These are phyloP conservation scores for Argyrosomus regius DNA, from an alignment of 2,797 vertebrate genomes.

Conservation along the genomic window DNA sequence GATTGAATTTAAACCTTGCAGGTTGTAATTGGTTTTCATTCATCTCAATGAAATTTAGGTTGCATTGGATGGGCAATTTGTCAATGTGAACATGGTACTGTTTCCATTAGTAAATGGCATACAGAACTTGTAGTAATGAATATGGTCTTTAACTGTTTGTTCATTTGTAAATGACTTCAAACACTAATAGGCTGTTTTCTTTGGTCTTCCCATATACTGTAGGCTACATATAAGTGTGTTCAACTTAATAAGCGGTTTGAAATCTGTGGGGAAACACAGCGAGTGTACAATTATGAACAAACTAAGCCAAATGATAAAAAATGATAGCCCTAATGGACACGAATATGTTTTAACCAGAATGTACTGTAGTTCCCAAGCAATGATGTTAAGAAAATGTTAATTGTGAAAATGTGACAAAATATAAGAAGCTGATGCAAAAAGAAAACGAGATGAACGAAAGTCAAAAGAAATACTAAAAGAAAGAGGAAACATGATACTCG, in stretches of 20 bases:
- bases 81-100: neutral
- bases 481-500: neutral
- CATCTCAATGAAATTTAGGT: neutral
- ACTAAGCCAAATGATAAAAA: constrained; percentile 5
- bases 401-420: neutral
- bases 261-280: neutral
- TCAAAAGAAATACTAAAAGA: constrained; percentile 10
- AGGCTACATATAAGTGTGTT: constrained; percentile 1
- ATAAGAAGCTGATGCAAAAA: neutral
- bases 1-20: neutral
- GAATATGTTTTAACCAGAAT: constrained; percentile 18
- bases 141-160: neutral
- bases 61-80: neutral
- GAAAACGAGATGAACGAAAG: constrained; percentile 3
- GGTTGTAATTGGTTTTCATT: neutral
- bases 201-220: neutral
- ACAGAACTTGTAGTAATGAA: neutral
- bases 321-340: neutral
- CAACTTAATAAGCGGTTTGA: neutral
- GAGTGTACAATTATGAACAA: constrained; percentile 1
- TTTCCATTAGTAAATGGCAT: neutral
- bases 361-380: neutral
- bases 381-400: neutral
- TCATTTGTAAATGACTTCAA: neutral
- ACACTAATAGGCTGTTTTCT: neutral